These are phyloP conservation scores for Tolypeutes matacus DNA, from an alignment of 2,797 vertebrate species.

Conservation along the genomic window DNA sequence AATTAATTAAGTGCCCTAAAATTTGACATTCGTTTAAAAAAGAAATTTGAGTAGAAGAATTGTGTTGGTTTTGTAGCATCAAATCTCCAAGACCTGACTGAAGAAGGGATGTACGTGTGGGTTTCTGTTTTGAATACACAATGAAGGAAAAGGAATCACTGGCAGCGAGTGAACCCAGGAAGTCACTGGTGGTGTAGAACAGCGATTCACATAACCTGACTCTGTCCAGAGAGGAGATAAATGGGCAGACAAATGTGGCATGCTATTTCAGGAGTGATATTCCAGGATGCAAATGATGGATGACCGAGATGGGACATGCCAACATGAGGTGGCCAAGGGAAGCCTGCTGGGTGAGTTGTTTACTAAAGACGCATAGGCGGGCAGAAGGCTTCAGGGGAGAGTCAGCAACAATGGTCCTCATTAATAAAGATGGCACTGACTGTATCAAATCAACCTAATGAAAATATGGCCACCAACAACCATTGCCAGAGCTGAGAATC, in stretches of 20 bases:
- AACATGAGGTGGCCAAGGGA: conserved; percentile 36
- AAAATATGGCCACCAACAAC: neutral
- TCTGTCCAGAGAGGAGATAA: conserved; percentile 77
- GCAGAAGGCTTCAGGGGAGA: conserved; percentile 27
- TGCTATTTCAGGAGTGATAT: conserved; percentile 78
- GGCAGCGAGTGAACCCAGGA: conserved; percentile 56
- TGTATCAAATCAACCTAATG: neutral
- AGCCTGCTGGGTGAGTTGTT: conserved; percentile 47
- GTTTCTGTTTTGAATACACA: conserved; percentile 73
- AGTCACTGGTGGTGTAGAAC: conserved; percentile 56
- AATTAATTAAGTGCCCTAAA: conserved; percentile 83
- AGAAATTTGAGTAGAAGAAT: conserved; percentile 65
- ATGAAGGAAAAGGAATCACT: conserved; percentile 68
- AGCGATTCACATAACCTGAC: conserved; percentile 73
- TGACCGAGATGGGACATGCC: conserved; percentile 75
- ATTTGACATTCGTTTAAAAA: conserved; percentile 71
- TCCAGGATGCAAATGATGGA: conserved; percentile 79
- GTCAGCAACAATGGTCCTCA: neutral
- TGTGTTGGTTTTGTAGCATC: conserved; percentile 53
- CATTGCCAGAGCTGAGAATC: neutral
- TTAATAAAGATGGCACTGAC: neutral
- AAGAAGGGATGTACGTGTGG: neutral
- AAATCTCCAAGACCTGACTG: neutral
- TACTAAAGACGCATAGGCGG: conserved; percentile 51
- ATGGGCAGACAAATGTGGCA: conserved; percentile 78